A percentile compares a stretch with the other conserved stretches of the same genome.
Evolutionary conservation across 2,797 vertebrate species (phyloP).

Genomic region (Coregonus sp.): DNA sequence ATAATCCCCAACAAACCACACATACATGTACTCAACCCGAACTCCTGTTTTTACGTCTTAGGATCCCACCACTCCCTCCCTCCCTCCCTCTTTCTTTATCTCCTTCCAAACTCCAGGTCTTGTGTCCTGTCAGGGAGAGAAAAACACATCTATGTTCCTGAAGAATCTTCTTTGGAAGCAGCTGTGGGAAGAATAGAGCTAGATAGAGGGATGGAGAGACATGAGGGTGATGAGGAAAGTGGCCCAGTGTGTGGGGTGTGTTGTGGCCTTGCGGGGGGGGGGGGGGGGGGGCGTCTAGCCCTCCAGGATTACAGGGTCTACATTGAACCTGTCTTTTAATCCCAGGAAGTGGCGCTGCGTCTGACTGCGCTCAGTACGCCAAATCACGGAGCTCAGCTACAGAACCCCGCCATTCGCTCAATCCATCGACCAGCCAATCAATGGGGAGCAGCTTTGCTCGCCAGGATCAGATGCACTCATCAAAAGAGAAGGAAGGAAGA

Average conservation of each 20-base stretch:
- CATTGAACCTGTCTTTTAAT: constrained; percentile 49
- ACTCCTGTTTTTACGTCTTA: constrained; percentile 35
- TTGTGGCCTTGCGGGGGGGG: constrained; percentile 15
- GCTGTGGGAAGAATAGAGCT: constrained; percentile 63
- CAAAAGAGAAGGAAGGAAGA: constrained; percentile 66
- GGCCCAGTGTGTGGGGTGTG: background rate
- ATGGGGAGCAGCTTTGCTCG: constrained; percentile 62
- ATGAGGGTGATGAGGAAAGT: constrained; percentile 14
- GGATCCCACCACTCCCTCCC: constrained; percentile 32
- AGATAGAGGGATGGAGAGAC: constrained; percentile 32
- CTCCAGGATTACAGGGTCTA: constrained; percentile 34
- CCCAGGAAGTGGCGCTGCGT: constrained; percentile 46
- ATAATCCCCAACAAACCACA: constrained; percentile 67
- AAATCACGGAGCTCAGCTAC: constrained; percentile 56
- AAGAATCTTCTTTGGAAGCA: constrained; percentile 49
- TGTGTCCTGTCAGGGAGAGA: constrained; percentile 63
- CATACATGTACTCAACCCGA: constrained; percentile 65
- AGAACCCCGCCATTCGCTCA: constrained; percentile 60
- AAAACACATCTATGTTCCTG: constrained; percentile 13
- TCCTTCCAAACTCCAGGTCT: constrained; percentile 49
- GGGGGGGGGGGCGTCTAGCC: constrained; percentile 1
- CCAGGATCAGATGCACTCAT: constrained; percentile 61
- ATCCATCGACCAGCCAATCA: constrained; percentile 72
- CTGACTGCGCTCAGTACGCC: constrained; percentile 65
- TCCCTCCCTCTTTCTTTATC: constrained; percentile 30